Evolutionary conservation across 2,888 invertebrate genomes (phyloP), one percentile per base, ranked within the genome.

Genomic region (Synanthedon myopaeformis): DNA sequence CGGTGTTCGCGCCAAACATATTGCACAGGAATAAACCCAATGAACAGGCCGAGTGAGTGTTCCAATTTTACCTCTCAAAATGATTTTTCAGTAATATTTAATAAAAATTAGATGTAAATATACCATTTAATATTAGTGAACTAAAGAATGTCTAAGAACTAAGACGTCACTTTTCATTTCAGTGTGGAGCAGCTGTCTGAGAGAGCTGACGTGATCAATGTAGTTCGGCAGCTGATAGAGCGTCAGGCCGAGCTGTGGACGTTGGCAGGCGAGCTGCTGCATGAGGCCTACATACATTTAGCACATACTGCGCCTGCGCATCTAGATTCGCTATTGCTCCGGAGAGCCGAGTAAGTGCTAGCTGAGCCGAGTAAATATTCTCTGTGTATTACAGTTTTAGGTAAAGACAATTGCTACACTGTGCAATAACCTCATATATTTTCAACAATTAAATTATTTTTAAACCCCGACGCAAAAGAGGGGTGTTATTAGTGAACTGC

Each of bases 1-100:
- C 96, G 0, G 91, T 98, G 45, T 96, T 98, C 78, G 97, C 97
- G 2, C 98, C 98, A 0, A 98, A 97, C 69, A 94, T 98, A 66
- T 89, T 98, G 54, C 96, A 96, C 69, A 92, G 91, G 67, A 90
- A 92, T 61, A 92, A 92, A 64, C 90, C 92, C 4, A 90, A 90
- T 66, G 85, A 87, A 62, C 65, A 82, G 53, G 89, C 81, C 42
- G 86, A 77, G 84, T 85, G 12, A 51, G 69, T 62, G 3, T 42
- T 35, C 2, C 35, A 35, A 35, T 10, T 35, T 35, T 28, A 52
- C 4, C 13, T 41, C n/a, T 35, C 13, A n/a, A n/a, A n/a, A n/a
- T n/a, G n/a, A n/a, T n/a, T n/a, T n/a, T n/a, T n/a, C n/a, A n/a
- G n/a, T n/a, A n/a, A n/a, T n/a, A n/a, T n/a, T n/a, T n/a, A n/a